Conservation (phyloP, 2,888 invertebrate species). For the Pheosia gnoma region DNA sequence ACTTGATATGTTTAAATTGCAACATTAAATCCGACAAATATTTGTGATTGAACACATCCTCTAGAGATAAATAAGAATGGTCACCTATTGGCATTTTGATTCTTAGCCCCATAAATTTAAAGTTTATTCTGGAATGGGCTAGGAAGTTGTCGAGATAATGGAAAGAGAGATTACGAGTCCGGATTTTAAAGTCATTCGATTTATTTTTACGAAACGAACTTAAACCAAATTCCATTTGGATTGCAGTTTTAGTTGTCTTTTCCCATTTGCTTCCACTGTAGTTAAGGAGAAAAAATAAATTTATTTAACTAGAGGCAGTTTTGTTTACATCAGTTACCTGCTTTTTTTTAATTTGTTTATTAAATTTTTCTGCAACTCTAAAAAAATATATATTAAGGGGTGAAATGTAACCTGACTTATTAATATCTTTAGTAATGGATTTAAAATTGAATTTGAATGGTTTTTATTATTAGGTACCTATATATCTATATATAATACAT, state of each 20-base stretch:
- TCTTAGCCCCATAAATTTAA: slow-evolving; percentile 44
- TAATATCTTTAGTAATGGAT: no score
- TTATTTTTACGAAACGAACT: slow-evolving; percentile 69
- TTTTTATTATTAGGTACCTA: no score
- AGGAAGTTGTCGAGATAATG: slow-evolving; percentile 42
- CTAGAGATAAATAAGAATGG: slow-evolving; percentile 39
- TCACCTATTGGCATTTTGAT: slow-evolving; percentile 40
- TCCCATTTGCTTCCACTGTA: slow-evolving; percentile 14
- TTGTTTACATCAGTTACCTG: slow-evolving; percentile 10
- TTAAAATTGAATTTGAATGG: no score
- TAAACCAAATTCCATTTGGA: slow-evolving; percentile 43
- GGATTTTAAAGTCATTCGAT: slow-evolving; percentile 68
- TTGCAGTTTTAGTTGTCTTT: slow-evolving; percentile 20
- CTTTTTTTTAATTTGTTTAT: not conserved
- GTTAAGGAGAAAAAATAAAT: slow-evolving; percentile 17
- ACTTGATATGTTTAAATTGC: slow-evolving; percentile 38
- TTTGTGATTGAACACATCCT: slow-evolving; percentile 46
- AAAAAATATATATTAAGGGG: not conserved
- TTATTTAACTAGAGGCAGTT: slow-evolving; percentile 18
- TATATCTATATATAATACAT: no score
- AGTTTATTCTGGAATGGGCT: slow-evolving; percentile 47
- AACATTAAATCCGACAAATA: slow-evolving; percentile 48
- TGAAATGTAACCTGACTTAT: not conserved
- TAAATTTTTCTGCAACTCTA: not conserved
- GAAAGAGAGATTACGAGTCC: slow-evolving; percentile 62